Base-by-base conservation (phyloP, 2,888 invertebrate species). In the Oxytorus armatus region DNA sequence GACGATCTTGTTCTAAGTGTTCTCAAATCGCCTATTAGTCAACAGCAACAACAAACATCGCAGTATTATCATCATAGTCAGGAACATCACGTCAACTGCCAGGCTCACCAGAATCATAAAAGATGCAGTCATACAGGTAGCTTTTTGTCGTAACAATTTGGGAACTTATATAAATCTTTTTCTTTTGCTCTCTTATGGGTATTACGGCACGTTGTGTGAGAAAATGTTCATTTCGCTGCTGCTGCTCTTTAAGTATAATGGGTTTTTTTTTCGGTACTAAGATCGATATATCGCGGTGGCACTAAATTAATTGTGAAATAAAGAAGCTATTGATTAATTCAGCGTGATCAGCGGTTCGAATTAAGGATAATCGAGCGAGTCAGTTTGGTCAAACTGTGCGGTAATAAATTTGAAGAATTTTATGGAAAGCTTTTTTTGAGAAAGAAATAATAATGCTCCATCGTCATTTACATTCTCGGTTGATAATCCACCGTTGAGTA, bases 1-100 rank as follows among this genome's bases (percentile, higher is more conserved):
- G 94, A 94, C 85, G 94, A 94, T 88, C 89, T 94, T 83, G 93
- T 94, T 55, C 92, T 94, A 77, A 94, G 94, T 85, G 94, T 94
- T 44, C 92, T 94, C 74, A 94, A 94, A 87, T 93, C 94, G 74
- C 94, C 94, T 8, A 91, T 94, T 14, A 87, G 84, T 51, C 89
- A 89, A 16, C 88, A 88, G 23, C 77, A 80, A 11, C 81, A 79
- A 33, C 79, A 68, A 21, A 65, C 79, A 3, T 72, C 76, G n/a
- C 83, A 81, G 18, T 86, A 82, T 68, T 82, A 57, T 66, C 82
- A 85, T 5, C 84, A 85, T 36, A 78, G 75, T 42, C 88, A 88
- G 66, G 85, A 88, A 74, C 86, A 89, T 80, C 88, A 88, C 74
- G 83, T 87, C 85, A 89, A 89, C 86, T 88, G 89, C 85, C 89